Conservation (phyloP, 2,888 invertebrate genomes). For the Nasonia oneida region DNA sequence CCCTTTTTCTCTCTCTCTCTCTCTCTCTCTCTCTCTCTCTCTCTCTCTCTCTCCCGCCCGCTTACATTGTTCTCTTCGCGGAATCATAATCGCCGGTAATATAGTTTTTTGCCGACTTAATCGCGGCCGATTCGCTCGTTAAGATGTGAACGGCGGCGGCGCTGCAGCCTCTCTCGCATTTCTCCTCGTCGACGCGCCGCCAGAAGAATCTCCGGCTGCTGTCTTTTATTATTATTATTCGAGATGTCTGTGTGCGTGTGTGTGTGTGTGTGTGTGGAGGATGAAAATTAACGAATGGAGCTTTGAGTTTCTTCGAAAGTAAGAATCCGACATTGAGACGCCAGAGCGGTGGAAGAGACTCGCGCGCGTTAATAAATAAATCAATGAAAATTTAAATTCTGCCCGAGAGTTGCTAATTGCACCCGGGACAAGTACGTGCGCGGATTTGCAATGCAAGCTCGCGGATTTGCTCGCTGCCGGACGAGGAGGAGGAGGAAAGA, state of each 20-base stretch:
- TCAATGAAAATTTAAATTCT: conserved; percentile 75
- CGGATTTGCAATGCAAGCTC: conserved; percentile 68
- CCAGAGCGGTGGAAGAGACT: neutral
- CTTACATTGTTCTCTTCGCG: conserved; percentile 67
- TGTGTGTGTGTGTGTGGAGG: neutral
- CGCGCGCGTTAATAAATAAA: conserved; percentile 70
- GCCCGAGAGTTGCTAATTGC: conserved; percentile 72
- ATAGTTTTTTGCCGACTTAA: conserved; percentile 72
- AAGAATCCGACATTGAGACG: conserved; percentile 14
- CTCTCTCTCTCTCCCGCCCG: neutral
- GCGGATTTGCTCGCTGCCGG: conserved; percentile 33
- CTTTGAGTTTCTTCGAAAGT: neutral
- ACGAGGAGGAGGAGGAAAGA: neutral
- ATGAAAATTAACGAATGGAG: neutral
- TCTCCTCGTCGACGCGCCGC: conserved; percentile 70
- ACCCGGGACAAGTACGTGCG: conserved; percentile 70
- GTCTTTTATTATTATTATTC: neutral
- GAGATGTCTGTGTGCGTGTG: neutral
- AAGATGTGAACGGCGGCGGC: conserved; percentile 68
- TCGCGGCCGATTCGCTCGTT: conserved; percentile 70
- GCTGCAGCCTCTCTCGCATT: conserved; percentile 66
- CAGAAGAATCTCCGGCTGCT: conserved; percentile 68
- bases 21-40: too few relatives aligned
- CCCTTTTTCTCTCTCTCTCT: neutral
- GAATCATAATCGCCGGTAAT: conserved; percentile 71